Conservation (phyloP, 2,888 invertebrate species). For the Bursaphelenchus okinawaensis region DNA sequence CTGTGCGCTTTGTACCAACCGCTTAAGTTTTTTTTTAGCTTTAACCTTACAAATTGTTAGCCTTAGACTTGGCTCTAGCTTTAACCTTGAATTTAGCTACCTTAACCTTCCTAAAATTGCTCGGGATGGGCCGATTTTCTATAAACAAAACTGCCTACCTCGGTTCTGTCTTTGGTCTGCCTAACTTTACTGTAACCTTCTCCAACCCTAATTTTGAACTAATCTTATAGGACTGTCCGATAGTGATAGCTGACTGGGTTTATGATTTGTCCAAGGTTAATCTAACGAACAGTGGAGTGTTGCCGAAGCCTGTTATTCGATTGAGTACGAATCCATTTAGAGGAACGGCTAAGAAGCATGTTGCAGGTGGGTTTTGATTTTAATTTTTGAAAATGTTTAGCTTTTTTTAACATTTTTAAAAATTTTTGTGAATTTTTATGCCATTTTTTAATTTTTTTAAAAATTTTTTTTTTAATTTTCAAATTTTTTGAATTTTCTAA, state of each 20-base stretch:
- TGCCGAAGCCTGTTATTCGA: slow-evolving; percentile 37
- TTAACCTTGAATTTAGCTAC: too few species aligned
- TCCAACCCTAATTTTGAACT: background rate
- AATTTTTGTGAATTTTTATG: background rate
- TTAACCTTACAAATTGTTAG: too few species aligned
- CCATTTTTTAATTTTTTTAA: background rate
- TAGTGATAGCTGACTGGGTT: slow-evolving; percentile 56
- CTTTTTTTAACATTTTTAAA: background rate
- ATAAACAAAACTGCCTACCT: too few species aligned
- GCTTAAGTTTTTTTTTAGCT: too few species aligned
- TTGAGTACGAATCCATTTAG: slow-evolving; percentile 46
- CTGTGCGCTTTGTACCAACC: too few species aligned
- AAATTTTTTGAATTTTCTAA: background rate
- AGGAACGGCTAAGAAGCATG: slow-evolving; percentile 39
- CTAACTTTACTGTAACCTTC: too few species aligned
- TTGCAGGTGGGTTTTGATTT: slow-evolving; percentile 32
- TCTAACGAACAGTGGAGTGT: slow-evolving; percentile 38
- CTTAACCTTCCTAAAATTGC: too few species aligned
- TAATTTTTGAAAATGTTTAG: background rate
- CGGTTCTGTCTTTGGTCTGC: too few species aligned
- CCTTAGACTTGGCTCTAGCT: too few species aligned
- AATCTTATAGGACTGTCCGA: slow-evolving; percentile 43
- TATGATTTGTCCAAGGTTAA: slow-evolving; percentile 54
- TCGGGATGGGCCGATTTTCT: too few species aligned
- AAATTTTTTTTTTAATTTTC: background rate